Conservation (phyloP, 2,888 invertebrate species). For the Panorpa germanica region DNA sequence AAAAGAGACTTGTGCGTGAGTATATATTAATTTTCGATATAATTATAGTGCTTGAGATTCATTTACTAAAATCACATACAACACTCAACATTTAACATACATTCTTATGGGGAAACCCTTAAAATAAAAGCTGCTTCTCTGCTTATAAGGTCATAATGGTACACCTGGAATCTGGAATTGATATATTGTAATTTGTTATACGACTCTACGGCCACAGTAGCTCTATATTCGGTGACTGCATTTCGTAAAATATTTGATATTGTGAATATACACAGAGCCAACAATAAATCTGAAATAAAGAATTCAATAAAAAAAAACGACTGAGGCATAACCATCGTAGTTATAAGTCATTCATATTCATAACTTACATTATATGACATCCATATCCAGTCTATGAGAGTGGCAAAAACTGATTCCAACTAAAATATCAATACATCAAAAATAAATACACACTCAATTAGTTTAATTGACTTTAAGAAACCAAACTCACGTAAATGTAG, state of each 20-base stretch:
- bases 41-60: no score
- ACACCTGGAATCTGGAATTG: no score
- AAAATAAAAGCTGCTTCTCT: no score
- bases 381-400: constrained; percentile 61
- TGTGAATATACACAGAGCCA: constrained; percentile 74
- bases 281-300: constrained; percentile 56
- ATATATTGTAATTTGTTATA: no score
- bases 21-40: no score
- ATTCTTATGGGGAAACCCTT: no score
- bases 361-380: constrained; percentile 68
- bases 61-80: no score
- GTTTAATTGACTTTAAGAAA: constrained; percentile 7
- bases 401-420: constrained; percentile 62
- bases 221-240: constrained; percentile 79
- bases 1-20: no score
- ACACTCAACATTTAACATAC: no score
- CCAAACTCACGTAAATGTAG: constrained; percentile 67
- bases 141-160: no score
- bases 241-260: constrained; percentile 58
- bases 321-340: neutral
- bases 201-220: constrained; percentile 48
- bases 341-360: neutral
- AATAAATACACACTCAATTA: constrained; percentile 1
- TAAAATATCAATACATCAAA: constrained; percentile 23
- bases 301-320: constrained; percentile 9